Evolutionary conservation across 1,140 invertebrate genomes (phyloP).

Genomic region (Gonioctena quinquepunctata): DNA sequence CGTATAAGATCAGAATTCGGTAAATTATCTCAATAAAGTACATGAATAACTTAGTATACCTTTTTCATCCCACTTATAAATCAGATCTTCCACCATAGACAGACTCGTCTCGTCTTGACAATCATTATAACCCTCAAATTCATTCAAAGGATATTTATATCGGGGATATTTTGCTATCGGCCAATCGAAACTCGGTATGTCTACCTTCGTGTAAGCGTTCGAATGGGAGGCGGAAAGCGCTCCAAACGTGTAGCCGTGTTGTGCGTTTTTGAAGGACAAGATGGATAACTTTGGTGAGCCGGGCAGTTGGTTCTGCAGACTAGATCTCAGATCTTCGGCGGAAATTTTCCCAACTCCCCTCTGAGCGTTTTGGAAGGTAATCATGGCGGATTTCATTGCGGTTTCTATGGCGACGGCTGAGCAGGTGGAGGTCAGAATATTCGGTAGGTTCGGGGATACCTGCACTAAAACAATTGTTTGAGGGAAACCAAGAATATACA

Average conservation of each 20-base stretch:
- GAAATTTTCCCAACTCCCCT: background rate
- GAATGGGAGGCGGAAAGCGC: conserved; percentile 87
- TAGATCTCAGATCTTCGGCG: background rate
- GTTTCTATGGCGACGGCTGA: background rate
- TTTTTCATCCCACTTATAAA: conserved; percentile 75
- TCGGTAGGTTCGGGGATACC: background rate
- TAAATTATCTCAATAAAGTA: no score
- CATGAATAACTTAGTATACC: no score
- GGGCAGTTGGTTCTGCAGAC: background rate
- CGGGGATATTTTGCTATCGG: conserved; percentile 73
- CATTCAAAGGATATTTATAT: conserved; percentile 91
- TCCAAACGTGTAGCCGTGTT: conserved; percentile 86
- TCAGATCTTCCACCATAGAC: conserved; percentile 72
- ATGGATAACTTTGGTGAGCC: conserved; percentile 77
- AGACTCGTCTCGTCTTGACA: conserved; percentile 74
- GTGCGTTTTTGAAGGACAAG: conserved; percentile 84
- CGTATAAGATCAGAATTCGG: no score
- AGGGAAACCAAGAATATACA: background rate
- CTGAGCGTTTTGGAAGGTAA: background rate
- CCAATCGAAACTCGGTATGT: conserved; percentile 90
- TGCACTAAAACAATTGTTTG: background rate
- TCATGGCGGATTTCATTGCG: background rate
- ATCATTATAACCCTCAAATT: conserved; percentile 76
- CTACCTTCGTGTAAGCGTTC: conserved; percentile 93
- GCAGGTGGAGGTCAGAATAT: background rate